Evolutionary conservation across 2,113 vertebrate genomes (phyloP).

Genomic region (Limnothrissa miodon): DNA sequence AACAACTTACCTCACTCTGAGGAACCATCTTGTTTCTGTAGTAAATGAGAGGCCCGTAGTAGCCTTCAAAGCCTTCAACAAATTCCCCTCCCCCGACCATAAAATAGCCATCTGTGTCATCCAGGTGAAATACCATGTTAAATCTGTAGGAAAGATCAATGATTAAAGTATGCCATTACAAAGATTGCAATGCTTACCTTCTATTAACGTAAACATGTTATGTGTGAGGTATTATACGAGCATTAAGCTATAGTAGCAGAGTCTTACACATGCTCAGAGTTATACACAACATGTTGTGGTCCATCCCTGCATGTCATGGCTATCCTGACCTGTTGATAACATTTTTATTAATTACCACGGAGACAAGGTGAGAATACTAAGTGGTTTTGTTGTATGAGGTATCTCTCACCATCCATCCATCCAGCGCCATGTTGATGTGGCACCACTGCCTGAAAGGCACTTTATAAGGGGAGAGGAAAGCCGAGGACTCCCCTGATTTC

Average conservation of each 20-base stretch:
- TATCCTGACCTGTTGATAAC: slow-evolving; percentile 56
- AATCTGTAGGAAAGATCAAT: slow-evolving; percentile 56
- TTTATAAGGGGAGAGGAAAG: slow-evolving; percentile 57
- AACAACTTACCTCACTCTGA: slow-evolving; percentile 49
- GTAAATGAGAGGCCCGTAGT: slow-evolving; percentile 69
- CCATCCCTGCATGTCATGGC: slow-evolving; percentile 56
- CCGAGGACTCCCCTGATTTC: slow-evolving; percentile 49
- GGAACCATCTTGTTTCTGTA: slow-evolving; percentile 59
- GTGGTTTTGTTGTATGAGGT: not conserved
- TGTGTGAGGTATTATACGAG: not conserved
- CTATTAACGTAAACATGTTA: not conserved
- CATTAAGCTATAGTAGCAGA: not conserved
- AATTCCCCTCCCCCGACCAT: slow-evolving; percentile 71
- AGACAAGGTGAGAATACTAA: not conserved
- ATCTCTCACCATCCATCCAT: slow-evolving; percentile 53
- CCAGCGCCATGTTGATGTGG: slow-evolving; percentile 57
- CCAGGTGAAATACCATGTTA: slow-evolving; percentile 43
- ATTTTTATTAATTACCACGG: not conserved
- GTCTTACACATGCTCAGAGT: slow-evolving; percentile 57
- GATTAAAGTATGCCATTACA: no score
- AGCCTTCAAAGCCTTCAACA: slow-evolving; percentile 64
- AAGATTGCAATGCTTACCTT: not conserved
- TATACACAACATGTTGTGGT: slow-evolving; percentile 29
- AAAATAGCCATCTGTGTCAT: slow-evolving; percentile 74
- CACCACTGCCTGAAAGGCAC: slow-evolving; percentile 71